phyloP scores from a whole-genome alignment of 2,113 vertebrate species.

The Otocyon megalotis region DNA sequence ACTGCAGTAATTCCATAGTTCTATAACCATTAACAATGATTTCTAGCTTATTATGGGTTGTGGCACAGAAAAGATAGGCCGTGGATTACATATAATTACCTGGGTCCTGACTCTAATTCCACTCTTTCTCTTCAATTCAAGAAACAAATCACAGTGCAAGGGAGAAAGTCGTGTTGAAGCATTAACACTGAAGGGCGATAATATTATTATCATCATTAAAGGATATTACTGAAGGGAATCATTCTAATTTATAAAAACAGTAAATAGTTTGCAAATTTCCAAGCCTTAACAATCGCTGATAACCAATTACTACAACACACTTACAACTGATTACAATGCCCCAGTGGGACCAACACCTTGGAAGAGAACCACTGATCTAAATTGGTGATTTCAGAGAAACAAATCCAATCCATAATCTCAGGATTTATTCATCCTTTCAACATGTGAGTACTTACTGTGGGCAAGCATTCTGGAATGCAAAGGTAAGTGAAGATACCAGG shows the following conservation, averaged over 20 bases:
- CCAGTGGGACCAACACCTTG: neutral
- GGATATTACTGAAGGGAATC: neutral
- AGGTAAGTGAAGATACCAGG: neutral
- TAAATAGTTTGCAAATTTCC: neutral
- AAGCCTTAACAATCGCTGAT: neutral
- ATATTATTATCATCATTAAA: neutral
- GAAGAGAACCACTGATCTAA: neutral
- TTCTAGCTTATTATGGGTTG: constrained; percentile 33
- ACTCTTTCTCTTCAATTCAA: neutral
- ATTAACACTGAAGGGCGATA: neutral
- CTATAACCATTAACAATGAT: constrained; percentile 21
- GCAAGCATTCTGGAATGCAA: neutral
- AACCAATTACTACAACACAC: neutral
- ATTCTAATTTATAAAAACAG: constrained; percentile 43
- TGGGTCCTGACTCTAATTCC: constrained; percentile 38
- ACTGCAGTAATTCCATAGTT: neutral
- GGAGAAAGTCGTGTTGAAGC: neutral
- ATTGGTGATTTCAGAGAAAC: constrained; percentile 14
- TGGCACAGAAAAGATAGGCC: neutral
- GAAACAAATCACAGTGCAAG: constrained; percentile 20
- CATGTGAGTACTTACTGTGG: neutral
- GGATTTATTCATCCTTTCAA: neutral
- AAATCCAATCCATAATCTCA: neutral
- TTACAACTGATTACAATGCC: neutral
- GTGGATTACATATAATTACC: constrained; percentile 1